A percentile compares a stretch with the other conserved stretches of the same genome.
phyloP scores from a whole-genome alignment of 2,113 vertebrate genomes.

The Nematolebias whitei region DNA sequence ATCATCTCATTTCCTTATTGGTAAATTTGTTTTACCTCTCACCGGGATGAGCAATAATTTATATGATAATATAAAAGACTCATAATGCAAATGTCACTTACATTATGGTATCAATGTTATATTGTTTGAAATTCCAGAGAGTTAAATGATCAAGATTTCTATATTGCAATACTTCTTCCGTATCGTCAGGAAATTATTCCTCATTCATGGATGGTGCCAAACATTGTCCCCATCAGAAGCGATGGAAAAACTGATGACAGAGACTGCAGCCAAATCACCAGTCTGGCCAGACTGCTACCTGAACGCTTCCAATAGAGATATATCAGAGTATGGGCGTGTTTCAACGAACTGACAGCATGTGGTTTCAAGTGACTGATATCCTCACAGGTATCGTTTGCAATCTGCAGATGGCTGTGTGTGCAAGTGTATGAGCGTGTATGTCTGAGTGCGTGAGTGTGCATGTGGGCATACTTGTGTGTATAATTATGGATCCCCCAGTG shows the following conservation, averaged over 20 bases:
- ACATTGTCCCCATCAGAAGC: constrained; percentile 28
- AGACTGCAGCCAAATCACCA: constrained; percentile 28
- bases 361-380: constrained; percentile 66
- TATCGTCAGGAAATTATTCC: constrained; percentile 12
- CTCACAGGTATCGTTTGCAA: constrained; percentile 77
- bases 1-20: constrained; percentile 24
- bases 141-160: neutral
- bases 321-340: constrained; percentile 63
- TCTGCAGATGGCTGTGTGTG: constrained; percentile 68
- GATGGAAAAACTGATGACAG: constrained; percentile 33
- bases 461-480: constrained; percentile 52
- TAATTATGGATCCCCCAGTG: constrained; percentile 75
- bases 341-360: constrained; percentile 64
- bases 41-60: constrained; percentile 52
- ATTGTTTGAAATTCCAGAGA: constrained; percentile 30
- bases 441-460: constrained; percentile 46
- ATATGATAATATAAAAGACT: constrained; percentile 61
- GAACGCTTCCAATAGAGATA: constrained; percentile 61
- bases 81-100: constrained; percentile 52
- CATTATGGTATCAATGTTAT: constrained; percentile 41
- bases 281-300: constrained; percentile 36
- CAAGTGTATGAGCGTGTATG: constrained; percentile 18
- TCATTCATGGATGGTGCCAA: constrained; percentile 20
- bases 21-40: constrained; percentile 38
- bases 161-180: neutral